Percentiles rank a stretch among this genome's conserved stretches.
These are phyloP conservation scores for Smittia aterrima DNA, from an alignment of 2,888 invertebrate genomes.

Conservation along the genomic window DNA sequence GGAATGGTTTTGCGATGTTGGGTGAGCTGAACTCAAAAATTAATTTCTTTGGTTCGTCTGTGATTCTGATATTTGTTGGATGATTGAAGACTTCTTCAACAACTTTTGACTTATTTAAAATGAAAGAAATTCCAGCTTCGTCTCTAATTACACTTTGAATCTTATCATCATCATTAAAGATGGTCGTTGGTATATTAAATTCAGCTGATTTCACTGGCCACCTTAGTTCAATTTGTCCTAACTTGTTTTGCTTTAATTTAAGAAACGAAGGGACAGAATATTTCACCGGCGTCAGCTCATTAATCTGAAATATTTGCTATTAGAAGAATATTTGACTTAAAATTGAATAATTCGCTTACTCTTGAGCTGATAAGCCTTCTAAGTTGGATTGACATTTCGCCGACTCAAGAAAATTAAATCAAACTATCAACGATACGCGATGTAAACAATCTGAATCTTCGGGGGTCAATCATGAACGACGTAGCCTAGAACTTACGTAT, in stretches of 20 bases:
- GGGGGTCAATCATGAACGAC: no score
- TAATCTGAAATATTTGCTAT: not conserved
- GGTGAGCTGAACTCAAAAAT: constrained; percentile 88
- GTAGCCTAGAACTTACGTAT: no score
- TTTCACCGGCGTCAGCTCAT: not conserved
- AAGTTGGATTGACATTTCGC: constrained; percentile 23
- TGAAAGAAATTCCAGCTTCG: not conserved
- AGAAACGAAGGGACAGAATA: not conserved
- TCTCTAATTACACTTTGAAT: not conserved
- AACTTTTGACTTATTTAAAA: not conserved
- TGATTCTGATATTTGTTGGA: not conserved
- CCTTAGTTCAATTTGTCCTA: not conserved
- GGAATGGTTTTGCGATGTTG: constrained; percentile 98
- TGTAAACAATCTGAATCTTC: no score
- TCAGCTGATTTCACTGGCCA: not conserved
- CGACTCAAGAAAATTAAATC: not conserved
- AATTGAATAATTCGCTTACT: not conserved
- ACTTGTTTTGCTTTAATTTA: not conserved
- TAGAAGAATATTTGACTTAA: no score
- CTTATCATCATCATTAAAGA: no score
- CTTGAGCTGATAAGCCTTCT: not conserved
- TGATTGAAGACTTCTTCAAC: not conserved
- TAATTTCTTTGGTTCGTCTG: constrained; percentile 55
- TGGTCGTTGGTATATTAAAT: not conserved
- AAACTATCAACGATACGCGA: no score